A percentile compares a stretch with the other conserved stretches of the same genome.
These are phyloP conservation scores for Sinocyclocheilus anophthalmus DNA, from an alignment of 2,113 vertebrate species.

Conservation along the genomic window DNA sequence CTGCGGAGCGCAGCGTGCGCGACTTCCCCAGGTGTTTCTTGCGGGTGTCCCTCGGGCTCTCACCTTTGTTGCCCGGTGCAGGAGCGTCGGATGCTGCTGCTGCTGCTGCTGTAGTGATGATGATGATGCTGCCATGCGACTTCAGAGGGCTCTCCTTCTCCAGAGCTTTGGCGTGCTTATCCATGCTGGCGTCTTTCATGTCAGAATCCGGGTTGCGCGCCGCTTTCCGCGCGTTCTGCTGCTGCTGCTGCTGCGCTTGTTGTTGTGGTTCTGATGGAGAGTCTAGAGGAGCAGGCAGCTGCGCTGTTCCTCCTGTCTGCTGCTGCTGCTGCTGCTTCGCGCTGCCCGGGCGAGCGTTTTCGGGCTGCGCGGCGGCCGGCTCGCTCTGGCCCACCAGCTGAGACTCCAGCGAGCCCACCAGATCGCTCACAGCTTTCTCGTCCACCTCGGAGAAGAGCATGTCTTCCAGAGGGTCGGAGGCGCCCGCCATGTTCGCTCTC, in stretches of 20 bases:
- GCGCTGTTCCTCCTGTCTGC: constrained; percentile 73
- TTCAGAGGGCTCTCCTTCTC: constrained; percentile 71
- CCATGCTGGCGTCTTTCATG: constrained; percentile 67
- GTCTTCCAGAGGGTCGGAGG: constrained; percentile 88
- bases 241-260: constrained; percentile 77
- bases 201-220: constrained; percentile 69
- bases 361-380: constrained; percentile 64
- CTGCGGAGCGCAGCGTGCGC: constrained; percentile 65
- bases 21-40: constrained; percentile 68
- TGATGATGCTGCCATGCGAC: constrained; percentile 67
- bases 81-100: constrained; percentile 67
- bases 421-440: constrained; percentile 86
- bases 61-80: constrained; percentile 63
- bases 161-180: constrained; percentile 66
- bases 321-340: constrained; percentile 67
- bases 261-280: constrained; percentile 76
- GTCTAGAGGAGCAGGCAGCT: constrained; percentile 72
- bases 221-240: constrained; percentile 76
- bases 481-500: constrained; percentile 85
- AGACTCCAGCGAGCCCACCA: constrained; percentile 85
- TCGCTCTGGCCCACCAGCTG: constrained; percentile 78
- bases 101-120: constrained; percentile 58
- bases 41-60: constrained; percentile 55
- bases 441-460: constrained; percentile 90
- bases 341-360: too few species aligned